Conservation (phyloP, 1,140 invertebrate genomes). For the Zaprionus taronus region DNA sequence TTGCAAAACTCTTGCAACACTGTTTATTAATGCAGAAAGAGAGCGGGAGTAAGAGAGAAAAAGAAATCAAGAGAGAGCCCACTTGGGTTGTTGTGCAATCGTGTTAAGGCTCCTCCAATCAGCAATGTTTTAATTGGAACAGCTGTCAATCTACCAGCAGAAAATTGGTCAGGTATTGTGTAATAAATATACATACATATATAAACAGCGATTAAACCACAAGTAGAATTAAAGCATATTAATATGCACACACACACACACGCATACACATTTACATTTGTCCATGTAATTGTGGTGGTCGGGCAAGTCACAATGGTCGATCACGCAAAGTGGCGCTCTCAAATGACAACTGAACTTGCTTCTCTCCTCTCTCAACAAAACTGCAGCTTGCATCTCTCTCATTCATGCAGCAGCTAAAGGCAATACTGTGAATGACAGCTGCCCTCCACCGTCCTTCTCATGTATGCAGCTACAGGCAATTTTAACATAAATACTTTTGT, state of each 20-base stretch:
- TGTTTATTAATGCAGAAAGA: conserved; percentile 7
- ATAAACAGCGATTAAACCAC: conserved; percentile 13
- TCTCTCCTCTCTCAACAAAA: not conserved
- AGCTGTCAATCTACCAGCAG: conserved; percentile 17
- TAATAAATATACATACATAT: conserved; percentile 20
- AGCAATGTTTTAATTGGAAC: conserved; percentile 28
- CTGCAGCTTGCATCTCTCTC: not conserved
- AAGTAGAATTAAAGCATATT: conserved; percentile 6
- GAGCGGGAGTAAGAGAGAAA: not conserved
- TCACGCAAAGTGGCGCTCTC: conserved; percentile 37
- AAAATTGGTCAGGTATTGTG: conserved; percentile 27
- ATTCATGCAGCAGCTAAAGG: not conserved
- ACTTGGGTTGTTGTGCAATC: conserved; percentile 16
- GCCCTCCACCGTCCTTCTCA: not conserved
- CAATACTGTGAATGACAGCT: not conserved
- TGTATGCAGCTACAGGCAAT: not conserved
- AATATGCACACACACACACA: conserved; percentile 11
- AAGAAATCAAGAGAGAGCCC: not conserved
- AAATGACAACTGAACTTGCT: not conserved
- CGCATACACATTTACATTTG: not conserved
- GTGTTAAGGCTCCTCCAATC: conserved; percentile 18
- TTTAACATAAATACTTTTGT: too few species aligned
- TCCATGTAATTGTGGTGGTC: not conserved
- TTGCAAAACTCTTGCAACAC: conserved; percentile 35
- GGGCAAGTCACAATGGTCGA: conserved; percentile 43